Evolutionary conservation across 2,797 vertebrate genomes (phyloP).

Genomic region (Dendrocincla tyrannina): DNA sequence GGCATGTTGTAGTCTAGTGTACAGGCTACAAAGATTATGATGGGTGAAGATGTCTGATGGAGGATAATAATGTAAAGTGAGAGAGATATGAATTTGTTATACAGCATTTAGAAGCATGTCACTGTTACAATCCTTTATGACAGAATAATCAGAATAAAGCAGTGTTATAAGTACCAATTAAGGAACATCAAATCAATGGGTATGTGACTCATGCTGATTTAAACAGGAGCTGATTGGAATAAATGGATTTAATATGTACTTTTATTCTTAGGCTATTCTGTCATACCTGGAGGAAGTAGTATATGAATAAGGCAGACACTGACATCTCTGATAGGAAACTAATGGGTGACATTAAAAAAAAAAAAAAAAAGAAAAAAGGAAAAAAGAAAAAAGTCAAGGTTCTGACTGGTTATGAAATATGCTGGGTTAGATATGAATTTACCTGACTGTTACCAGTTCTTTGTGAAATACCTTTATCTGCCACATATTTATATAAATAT

Average conservation of each 20-base stretch:
- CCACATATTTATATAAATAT: not conserved
- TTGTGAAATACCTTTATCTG: not conserved
- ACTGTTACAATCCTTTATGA: constrained; percentile 64
- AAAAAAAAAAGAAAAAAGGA: not conserved
- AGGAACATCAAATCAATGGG: constrained; percentile 75
- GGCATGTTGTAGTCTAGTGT: not conserved
- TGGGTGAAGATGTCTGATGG: constrained; percentile 15
- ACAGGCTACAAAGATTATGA: not conserved
- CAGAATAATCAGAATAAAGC: constrained; percentile 75
- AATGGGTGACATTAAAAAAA: constrained; percentile 51
- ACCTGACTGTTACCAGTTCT: not conserved
- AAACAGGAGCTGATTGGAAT: constrained; percentile 77
- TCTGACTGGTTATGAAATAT: constrained; percentile 35
- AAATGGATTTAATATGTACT: constrained; percentile 77
- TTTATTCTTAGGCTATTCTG: constrained; percentile 77
- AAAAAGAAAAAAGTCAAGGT: not conserved
- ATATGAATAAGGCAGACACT: constrained; percentile 74
- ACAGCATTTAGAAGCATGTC: constrained; percentile 65
- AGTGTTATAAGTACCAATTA: constrained; percentile 74
- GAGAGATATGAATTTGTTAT: constrained; percentile 52
- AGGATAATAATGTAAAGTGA: constrained; percentile 24
- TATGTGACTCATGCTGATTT: constrained; percentile 68
- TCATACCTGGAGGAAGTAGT: constrained; percentile 71
- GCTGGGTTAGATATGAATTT: constrained; percentile 47
- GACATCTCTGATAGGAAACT: constrained; percentile 71